Evolutionary conservation across 1,140 invertebrate genomes (phyloP).

Genomic region (Arion vulgaris): DNA sequence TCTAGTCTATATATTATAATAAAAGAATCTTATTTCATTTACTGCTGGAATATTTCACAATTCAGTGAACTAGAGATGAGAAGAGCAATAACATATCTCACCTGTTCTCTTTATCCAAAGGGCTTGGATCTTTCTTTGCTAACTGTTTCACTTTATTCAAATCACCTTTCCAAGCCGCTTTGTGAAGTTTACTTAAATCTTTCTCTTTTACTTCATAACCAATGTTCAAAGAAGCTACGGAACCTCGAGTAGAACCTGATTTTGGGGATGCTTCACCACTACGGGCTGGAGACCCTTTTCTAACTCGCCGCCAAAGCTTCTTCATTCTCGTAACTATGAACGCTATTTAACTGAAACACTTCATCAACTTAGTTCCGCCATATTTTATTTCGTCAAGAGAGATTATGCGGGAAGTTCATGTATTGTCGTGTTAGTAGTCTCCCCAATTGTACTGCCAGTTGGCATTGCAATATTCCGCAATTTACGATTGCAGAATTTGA

Average conservation of each 20-base stretch:
- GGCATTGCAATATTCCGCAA: no score
- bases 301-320: conserved; percentile 58
- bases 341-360: conserved; percentile 38
- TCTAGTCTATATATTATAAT: no score
- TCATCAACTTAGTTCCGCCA: conserved; percentile 41
- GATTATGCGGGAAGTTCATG: background rate
- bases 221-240: conserved; percentile 36
- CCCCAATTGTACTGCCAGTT: no score
- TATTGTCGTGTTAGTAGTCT: no score
- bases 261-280: conserved; percentile 42
- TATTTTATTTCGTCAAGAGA: conserved; percentile 24
- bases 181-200: conserved; percentile 65
- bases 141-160: conserved; percentile 62
- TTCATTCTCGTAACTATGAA: conserved; percentile 59
- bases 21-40: no score
- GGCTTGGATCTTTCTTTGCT: conserved; percentile 62
- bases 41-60: no score
- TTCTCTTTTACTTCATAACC: conserved; percentile 63
- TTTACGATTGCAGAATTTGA: no score
- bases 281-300: conserved; percentile 45
- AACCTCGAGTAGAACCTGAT: conserved; percentile 43
- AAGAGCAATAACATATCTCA: conserved; percentile 26
- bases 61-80: no score
- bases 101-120: conserved; percentile 67
- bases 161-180: conserved; percentile 64